These are phyloP conservation scores for Podilymbus podiceps DNA, from an alignment of 2,113 vertebrate species.

Conservation along the genomic window DNA sequence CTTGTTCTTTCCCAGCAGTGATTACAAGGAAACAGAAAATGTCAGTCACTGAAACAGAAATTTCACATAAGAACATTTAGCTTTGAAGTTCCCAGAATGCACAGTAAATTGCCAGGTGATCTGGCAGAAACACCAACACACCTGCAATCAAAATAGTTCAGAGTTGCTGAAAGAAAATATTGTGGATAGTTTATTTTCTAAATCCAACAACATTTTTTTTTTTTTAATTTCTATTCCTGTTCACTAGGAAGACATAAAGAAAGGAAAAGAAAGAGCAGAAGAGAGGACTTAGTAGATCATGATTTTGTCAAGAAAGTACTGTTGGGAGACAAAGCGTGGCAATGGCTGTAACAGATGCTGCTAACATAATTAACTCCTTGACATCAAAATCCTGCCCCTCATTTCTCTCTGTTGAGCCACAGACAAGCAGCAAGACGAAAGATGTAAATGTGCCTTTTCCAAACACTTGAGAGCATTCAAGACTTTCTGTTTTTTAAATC, in stretches of 20 bases:
- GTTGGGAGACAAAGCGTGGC: neutral
- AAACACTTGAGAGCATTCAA: neutral
- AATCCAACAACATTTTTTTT: neutral
- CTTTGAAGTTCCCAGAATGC: conserved; percentile 48
- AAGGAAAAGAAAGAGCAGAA: neutral
- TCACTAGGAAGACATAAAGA: neutral
- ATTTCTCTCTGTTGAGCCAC: neutral
- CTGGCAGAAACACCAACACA: conserved; percentile 45
- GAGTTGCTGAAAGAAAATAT: neutral
- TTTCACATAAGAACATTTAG: neutral
- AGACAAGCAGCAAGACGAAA: neutral
- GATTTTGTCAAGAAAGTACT: neutral
- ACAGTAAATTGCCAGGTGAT: conserved; percentile 33
- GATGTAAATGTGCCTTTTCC: neutral
- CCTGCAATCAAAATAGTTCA: conserved; percentile 15
- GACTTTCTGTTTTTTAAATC: neutral
- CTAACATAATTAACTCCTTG: neutral
- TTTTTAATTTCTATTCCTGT: neutral
- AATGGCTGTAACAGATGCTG: neutral
- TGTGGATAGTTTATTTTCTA: neutral
- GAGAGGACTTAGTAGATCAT: neutral
- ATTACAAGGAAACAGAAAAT: conserved; percentile 28
- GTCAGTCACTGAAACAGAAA: neutral
- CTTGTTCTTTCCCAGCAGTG: neutral
- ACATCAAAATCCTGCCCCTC: neutral